Evolutionary conservation across 2,797 vertebrate genomes (phyloP).

Genomic region (Erpetoichthys calabaricus): DNA sequence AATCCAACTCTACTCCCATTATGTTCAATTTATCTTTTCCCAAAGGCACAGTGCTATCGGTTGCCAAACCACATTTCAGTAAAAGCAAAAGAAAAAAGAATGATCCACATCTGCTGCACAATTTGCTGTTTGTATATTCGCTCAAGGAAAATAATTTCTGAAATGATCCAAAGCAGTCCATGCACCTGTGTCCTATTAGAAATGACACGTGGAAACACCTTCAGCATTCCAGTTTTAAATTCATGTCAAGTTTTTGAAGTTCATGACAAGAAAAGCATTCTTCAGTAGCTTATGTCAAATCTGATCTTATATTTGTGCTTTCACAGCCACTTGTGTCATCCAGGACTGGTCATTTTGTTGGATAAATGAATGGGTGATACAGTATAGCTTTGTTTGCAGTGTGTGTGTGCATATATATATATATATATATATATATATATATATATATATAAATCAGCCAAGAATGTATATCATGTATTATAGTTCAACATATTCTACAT

Average conservation of each 20-base stretch:
- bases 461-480: no score
- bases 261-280: constrained; percentile 20
- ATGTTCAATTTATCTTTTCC: constrained; percentile 30
- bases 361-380: neutral
- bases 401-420: no score
- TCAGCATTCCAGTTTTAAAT: constrained; percentile 26
- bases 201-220: constrained; percentile 37
- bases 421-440: no score
- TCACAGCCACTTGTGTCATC: constrained; percentile 2
- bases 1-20: constrained; percentile 18
- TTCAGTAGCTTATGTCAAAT: constrained; percentile 20
- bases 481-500: no score
- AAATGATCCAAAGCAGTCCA: constrained; percentile 32
- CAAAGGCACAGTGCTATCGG: constrained; percentile 15
- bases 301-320: constrained; percentile 9
- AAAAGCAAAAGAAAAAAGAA: constrained; percentile 13
- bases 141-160: constrained; percentile 35
- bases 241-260: constrained; percentile 29
- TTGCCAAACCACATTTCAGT: constrained; percentile 29
- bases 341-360: neutral
- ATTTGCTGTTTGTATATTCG: constrained; percentile 31
- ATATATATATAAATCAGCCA: no score
- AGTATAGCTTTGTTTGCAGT: no score
- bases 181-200: constrained; percentile 42
- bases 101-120: constrained; percentile 34